Evolutionary conservation across 2,888 invertebrate species (phyloP), one percentile per base, ranked within the genome.

Genomic region (Catocala sponsa): DNA sequence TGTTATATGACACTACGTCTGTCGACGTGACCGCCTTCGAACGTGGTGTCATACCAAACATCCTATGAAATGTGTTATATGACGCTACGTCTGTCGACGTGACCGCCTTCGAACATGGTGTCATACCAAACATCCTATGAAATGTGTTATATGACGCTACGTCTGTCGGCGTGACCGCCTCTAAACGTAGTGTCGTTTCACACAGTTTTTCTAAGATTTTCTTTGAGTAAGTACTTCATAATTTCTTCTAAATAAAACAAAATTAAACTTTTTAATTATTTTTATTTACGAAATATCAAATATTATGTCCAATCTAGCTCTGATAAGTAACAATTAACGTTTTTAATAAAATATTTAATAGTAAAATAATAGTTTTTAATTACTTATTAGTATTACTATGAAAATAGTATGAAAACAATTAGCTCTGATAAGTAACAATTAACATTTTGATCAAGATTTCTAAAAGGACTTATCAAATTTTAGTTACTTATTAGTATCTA

Each of bases 221-320:
- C 47, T 47, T 47, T 47, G 47, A 47, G 47, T 47, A 47, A 47
- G 47, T 47, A 47, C 47, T 47, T 47, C n/a, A 47, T 47, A 47
- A 49, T 49, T 47, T 33, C 33, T 49, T 33, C 33, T 49, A 49
- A 49, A 49, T 32, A 49, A 49, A 49, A 49, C 49, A 49, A 49
- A 49, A 49, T 49, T 49, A 49, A 49, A 32, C 49, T 49, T 49
- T 47, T 47, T 47, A 44, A 47, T 13, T 47, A 47, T 47, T 47
- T 47, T 47, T 47, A 47, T 13, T 47, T 47, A 47, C 12, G 47
- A 47, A 47, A 47, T 47, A 47, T 47, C 47, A 47, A 47, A 47
- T 47, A 47, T 49, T 49, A 49, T 49, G 49, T 49, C 49, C 49
- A 49, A 49, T 49, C 49, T 49, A 49, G 49, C 49, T 49, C 49